Base-by-base conservation (phyloP, 2,797 vertebrate species). In the Lates japonicus region DNA sequence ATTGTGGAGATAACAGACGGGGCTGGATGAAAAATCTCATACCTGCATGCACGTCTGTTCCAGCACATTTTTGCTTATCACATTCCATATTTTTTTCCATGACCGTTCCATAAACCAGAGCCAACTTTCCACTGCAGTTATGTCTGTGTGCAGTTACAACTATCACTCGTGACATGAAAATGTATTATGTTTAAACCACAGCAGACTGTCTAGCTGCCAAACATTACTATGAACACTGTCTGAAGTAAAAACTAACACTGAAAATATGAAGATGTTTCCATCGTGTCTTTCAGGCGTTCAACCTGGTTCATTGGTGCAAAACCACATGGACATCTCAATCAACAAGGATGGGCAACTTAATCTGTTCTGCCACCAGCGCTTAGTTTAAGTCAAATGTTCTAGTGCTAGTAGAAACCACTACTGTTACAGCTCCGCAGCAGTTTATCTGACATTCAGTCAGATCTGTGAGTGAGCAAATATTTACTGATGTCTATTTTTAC, bases 91-190 rank as follows among this genome's bases (percentile, higher is more conserved):
- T 87, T 72, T 29, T 86, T 86, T 81, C 83, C 85, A 77, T 51
- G n/a, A 83, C 42, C n/a, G 35, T 29, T 82, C 48, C 65, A 51
- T 61, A 71, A 68, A 78, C 70, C 51, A 5, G 41, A 65, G 82
- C 80, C 84, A 80, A 87, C 67, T 82, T 90, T 90, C 86, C 87
- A 76, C 14, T 76, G 71, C 54, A 77, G 46, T 67, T 52, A 58
- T 39, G 25, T 64, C 58, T 65, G 57, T 33, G 22, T 74, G 68
- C 33, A 51, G 74, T 44, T 64, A 48, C 59, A 61, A 35, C 65
- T 39, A 44, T 73, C 35, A 41, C 70, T 65, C 19, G n/a, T 54
- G 64, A 81, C 63, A 69, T n/a, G 54, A 57, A 70, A 76, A 78
- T 16, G 42, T 31, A 64, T 72, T 48, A 29, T 61, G 65, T 76